Conservation (phyloP, 2,888 invertebrate species). For the Onthophagus sagittarius region DNA sequence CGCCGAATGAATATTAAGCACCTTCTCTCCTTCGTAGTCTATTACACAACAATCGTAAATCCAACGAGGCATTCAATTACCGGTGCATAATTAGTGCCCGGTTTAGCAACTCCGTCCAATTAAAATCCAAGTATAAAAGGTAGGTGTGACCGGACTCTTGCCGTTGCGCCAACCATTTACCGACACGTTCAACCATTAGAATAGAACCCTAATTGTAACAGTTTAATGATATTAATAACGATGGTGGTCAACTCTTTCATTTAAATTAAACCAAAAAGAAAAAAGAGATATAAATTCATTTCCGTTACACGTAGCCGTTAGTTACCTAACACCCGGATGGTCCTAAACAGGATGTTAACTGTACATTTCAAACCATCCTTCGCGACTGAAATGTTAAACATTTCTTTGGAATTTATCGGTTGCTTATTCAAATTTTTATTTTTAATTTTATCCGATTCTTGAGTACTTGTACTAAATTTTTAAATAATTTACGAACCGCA, state of each 20-base stretch:
- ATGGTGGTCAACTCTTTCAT: background rate
- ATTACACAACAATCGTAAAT: background rate
- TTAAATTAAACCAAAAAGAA: too few species aligned
- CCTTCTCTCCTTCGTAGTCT: background rate
- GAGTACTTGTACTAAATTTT: too few species aligned
- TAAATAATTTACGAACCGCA: background rate
- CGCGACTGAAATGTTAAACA: background rate
- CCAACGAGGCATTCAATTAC: background rate
- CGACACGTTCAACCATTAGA: background rate
- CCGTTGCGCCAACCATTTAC: background rate
- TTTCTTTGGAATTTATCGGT: background rate
- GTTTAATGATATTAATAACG: background rate
- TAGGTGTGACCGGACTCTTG: background rate
- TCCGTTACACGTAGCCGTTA: background rate
- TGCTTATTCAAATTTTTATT: background rate
- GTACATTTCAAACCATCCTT: background rate
- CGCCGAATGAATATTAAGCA: background rate
- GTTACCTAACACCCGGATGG: background rate
- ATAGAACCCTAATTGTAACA: background rate
- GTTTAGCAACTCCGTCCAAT: background rate
- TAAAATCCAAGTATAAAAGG: background rate
- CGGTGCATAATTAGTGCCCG: background rate
- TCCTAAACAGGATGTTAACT: background rate
- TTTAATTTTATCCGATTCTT: too few species aligned
- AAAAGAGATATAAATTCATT: background rate